Base-by-base conservation (phyloP, 2,888 invertebrate species). In the Plagodis pulveraria region DNA sequence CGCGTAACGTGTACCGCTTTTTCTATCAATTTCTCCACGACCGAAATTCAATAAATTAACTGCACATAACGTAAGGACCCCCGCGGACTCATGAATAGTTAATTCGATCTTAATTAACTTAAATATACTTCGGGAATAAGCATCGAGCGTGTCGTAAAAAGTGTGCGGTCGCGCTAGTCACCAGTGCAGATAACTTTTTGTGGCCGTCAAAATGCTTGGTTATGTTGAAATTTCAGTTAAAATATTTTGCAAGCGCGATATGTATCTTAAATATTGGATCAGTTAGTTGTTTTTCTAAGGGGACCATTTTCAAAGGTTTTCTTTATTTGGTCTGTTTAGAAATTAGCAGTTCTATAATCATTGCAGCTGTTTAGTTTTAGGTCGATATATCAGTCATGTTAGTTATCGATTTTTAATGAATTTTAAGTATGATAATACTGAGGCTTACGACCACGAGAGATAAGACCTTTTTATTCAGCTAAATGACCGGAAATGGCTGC, bases 71-170 rank as follows among this genome's bases (percentile, higher is more conserved):
- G 72, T 67, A 69, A 62, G 76, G 70, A 65, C 70, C 78, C 83
- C 84, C 72, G 79, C 36, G 40, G 83, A 33, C 75, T 84, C 83
- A 84, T 84, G 83, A 83, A 84, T 84, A 82, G 80, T 78, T 79
- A 81, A 84, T 81, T 73, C 68, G 68, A 73, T 78, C 59, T 81
- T 84, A 84, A 84, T 84, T 84, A 82, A 77, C 76, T 75, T 73
- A 60, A 74, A 76, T 74, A 73, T 77, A 51, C 59, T 59, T 50
- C 38, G 50, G 5, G 50, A 78, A 79, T 81, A 78, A 79, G 76
- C 77, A 76, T 78, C 67, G 68, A 58, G 47, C 32, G 43, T 32
- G 44, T 46, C 63, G 70, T 65, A 74, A 74, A 74, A 60, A 56
- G 10, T 11, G 41, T 0, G 22, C 12, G 43, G 34, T 40, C 33